Evolutionary conservation across 2,888 invertebrate genomes (phyloP).

Genomic region (Macrosiphum euphorbiae): DNA sequence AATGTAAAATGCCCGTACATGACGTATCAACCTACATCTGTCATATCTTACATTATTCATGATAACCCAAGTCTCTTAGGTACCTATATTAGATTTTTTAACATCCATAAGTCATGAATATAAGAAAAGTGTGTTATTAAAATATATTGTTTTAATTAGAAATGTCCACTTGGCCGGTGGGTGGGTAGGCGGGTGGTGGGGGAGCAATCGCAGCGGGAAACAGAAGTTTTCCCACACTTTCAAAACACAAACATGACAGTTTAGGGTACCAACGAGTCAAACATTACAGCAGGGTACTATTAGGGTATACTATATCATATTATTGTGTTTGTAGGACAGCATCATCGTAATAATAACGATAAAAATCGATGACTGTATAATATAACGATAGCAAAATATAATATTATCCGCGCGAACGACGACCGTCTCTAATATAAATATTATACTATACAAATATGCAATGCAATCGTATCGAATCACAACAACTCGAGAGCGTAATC

Average conservation of each 20-base stretch:
- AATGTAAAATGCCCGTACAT: no score
- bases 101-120: no score
- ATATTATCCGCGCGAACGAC: not conserved
- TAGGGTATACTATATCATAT: not conserved
- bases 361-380: not conserved
- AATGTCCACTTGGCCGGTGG: not conserved
- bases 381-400: not conserved
- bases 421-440: not conserved
- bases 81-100: no score
- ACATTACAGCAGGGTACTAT: not conserved
- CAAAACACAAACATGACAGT: not conserved
- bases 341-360: not conserved
- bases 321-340: not conserved
- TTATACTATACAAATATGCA: not conserved
- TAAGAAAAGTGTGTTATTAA: no score
- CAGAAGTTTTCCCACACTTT: not conserved
- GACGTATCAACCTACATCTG: no score
- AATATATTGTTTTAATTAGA: no score
- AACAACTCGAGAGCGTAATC: constrained; percentile 35
- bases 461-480: constrained; percentile 33
- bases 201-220: not conserved
- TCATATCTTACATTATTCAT: no score
- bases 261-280: not conserved
- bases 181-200: not conserved
- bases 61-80: no score